Evolutionary conservation across 2,797 vertebrate species (phyloP).

Genomic region (Poeciliopsis presidionis): DNA sequence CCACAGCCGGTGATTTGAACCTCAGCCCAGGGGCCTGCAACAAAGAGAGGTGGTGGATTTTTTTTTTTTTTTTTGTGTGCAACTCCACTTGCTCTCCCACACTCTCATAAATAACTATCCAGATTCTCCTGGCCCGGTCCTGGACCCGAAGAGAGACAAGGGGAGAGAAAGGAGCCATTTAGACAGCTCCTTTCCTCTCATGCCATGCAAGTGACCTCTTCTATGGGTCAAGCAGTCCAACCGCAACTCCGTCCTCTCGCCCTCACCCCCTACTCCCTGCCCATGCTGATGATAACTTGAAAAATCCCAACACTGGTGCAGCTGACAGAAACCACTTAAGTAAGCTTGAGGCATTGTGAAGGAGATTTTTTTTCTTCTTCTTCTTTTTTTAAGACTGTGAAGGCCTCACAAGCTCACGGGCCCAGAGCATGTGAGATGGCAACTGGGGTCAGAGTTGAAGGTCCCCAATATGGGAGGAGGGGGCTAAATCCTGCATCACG

Average conservation of each 20-base stretch:
- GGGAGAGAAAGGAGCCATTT: conserved; percentile 75
- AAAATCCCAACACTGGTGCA: conserved; percentile 57
- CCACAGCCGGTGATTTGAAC: conserved; percentile 70
- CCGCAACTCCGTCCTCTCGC: conserved; percentile 44
- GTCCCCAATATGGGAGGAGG: conserved; percentile 75
- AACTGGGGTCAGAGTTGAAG: conserved; percentile 76
- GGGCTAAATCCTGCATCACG: conserved; percentile 79
- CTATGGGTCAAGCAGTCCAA: conserved; percentile 71
- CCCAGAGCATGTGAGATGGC: conserved; percentile 70
- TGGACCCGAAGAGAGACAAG: conserved; percentile 48
- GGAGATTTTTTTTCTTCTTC: conserved; percentile 12
- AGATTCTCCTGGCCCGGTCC: conserved; percentile 61
- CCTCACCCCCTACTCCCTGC: conserved; percentile 18
- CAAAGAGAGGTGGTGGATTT: conserved; percentile 64
- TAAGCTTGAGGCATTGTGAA: conserved; percentile 62
- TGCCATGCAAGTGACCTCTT: conserved; percentile 78
- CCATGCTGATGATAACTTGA: conserved; percentile 66
- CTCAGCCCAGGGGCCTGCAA: conserved; percentile 58
- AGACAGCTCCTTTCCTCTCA: conserved; percentile 73
- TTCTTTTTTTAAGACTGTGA: conserved; percentile 54
- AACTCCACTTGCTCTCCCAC: conserved; percentile 72
- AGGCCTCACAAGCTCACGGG: conserved; percentile 55
- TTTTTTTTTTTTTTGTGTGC: conserved; percentile 60
- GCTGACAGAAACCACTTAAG: conserved; percentile 68
- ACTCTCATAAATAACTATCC: conserved; percentile 79